phyloP scores from a whole-genome alignment of 1,140 invertebrate genomes.

The Tetragonula clypearis region DNA sequence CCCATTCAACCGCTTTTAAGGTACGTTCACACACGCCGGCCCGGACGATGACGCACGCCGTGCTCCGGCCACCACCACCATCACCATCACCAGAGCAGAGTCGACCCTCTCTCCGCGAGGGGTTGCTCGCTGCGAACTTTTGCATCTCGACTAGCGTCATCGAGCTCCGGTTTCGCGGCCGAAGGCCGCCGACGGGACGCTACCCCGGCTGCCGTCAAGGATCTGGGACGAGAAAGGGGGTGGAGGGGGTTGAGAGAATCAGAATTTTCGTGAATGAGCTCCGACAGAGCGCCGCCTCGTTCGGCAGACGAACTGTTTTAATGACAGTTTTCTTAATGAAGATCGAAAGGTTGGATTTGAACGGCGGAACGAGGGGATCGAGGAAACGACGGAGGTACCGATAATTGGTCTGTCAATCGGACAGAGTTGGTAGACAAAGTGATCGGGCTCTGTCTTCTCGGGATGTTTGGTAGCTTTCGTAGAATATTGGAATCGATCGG shows the following conservation, averaged over 20 bases:
- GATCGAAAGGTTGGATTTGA: background rate
- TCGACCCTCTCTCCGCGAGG: background rate
- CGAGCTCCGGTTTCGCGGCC: constrained; percentile 20
- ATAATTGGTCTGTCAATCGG: background rate
- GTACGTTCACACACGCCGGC: constrained; percentile 54
- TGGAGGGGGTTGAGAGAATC: no score
- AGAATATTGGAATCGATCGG: no score
- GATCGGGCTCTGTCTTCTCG: background rate
- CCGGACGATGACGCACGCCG: constrained; percentile 39
- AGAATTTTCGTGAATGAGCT: no score
- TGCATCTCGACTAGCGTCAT: constrained; percentile 16
- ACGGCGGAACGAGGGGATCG: no score
- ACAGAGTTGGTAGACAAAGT: background rate
- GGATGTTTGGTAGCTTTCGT: background rate
- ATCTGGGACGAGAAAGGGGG: background rate
- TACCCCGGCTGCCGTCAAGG: background rate
- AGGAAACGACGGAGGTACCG: background rate
- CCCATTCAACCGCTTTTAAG: constrained; percentile 70
- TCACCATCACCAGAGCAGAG: background rate
- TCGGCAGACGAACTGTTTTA: background rate
- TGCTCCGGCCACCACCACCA: background rate
- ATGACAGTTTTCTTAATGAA: background rate
- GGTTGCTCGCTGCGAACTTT: background rate
- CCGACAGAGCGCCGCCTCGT: no score
- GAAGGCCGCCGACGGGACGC: background rate